Evolutionary conservation across 2,113 vertebrate species (phyloP).

Genomic region (Saccopteryx leptura): DNA sequence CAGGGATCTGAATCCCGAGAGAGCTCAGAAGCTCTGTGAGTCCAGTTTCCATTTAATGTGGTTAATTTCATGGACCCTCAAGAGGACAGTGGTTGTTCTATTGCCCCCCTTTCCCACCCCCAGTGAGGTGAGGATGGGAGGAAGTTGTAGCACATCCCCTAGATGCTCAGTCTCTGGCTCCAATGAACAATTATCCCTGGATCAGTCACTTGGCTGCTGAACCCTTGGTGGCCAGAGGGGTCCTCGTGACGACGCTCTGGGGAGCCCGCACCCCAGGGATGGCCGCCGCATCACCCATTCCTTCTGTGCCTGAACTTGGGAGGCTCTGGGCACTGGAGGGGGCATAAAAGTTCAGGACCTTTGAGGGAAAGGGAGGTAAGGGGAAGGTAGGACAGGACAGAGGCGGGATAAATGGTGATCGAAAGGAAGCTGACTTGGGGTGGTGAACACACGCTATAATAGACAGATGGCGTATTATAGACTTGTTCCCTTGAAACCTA

Average conservation of each 20-base stretch:
- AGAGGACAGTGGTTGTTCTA: neutral
- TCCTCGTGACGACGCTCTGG: neutral
- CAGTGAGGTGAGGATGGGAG: neutral
- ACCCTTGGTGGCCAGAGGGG: neutral
- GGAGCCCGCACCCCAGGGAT: neutral
- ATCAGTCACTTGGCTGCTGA: neutral
- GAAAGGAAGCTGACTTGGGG: too few relatives aligned
- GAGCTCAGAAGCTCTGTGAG: neutral
- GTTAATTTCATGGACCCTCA: neutral
- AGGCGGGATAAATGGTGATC: too few relatives aligned
- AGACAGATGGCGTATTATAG: too few relatives aligned
- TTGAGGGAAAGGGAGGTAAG: too few relatives aligned
- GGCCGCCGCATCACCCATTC: rapidly evolving
- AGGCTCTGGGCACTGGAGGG: neutral
- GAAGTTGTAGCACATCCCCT: neutral
- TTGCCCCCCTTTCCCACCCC: rapidly evolving
- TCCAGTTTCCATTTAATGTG: neutral
- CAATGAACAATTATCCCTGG: neutral
- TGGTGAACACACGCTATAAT: too few relatives aligned
- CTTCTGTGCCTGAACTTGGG: neutral
- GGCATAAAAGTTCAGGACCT: too few relatives aligned
- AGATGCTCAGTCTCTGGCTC: neutral
- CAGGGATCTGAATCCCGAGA: neutral
- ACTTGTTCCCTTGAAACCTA: too few relatives aligned
- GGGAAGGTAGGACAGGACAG: too few relatives aligned